These are phyloP conservation scores for Hirtodrosophila histrioides DNA, from an alignment of 2,888 invertebrate genomes.

Conservation along the genomic window DNA sequence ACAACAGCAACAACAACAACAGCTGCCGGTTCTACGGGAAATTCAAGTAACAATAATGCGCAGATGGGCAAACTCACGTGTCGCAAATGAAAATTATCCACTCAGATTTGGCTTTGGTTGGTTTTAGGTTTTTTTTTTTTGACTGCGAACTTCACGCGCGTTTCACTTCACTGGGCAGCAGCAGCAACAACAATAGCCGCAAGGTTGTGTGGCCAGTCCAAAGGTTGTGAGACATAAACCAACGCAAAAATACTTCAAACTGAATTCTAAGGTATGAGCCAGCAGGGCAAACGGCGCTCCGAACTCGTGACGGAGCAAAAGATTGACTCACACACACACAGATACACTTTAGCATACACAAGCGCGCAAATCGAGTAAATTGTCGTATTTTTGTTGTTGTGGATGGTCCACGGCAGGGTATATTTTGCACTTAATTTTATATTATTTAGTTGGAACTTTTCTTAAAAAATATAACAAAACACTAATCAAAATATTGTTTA, in stretches of 20 bases:
- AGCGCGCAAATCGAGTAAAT: slow-evolving; percentile 35
- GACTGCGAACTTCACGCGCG: slow-evolving; percentile 33
- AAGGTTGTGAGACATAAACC: slow-evolving; percentile 66
- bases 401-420: slow-evolving; percentile 21
- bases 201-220: slow-evolving; percentile 63
- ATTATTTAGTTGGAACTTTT: slow-evolving; percentile 14
- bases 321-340: slow-evolving; percentile 39
- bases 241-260: slow-evolving; percentile 41
- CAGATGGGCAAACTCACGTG: slow-evolving; percentile 50
- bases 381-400: slow-evolving; percentile 25
- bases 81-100: slow-evolving; percentile 36
- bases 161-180: slow-evolving; percentile 63
- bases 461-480: slow-evolving; percentile 34
- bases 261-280: slow-evolving; percentile 47
- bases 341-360: slow-evolving; percentile 23
- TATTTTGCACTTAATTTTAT: slow-evolving; percentile 24
- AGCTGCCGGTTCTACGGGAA: slow-evolving; percentile 46
- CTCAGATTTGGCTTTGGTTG: slow-evolving; percentile 27
- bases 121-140: slow-evolving; percentile 13
- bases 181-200: slow-evolving; percentile 39
- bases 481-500: slow-evolving; percentile 24
- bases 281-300: slow-evolving; percentile 59
- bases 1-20: slow-evolving; percentile 21
- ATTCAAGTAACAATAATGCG: slow-evolving; percentile 33
- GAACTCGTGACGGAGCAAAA: slow-evolving; percentile 67